Percentiles rank a stretch among this genome's conserved stretches.
phyloP scores from a whole-genome alignment of 2,113 vertebrate species.

The Lophotis ruficrista region DNA sequence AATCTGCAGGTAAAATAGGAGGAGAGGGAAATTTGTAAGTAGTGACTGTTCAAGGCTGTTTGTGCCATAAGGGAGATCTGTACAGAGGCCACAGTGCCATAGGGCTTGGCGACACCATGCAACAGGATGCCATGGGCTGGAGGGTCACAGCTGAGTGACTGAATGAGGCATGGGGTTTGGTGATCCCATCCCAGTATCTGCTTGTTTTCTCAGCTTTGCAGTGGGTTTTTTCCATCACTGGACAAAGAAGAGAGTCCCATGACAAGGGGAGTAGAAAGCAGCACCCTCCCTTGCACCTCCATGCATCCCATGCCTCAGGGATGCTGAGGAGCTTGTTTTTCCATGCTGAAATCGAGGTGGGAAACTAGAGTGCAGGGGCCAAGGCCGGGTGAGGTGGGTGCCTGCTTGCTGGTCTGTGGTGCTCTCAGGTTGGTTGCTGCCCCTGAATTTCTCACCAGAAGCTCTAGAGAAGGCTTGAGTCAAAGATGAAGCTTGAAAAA shows the following conservation, averaged over 20 bases:
- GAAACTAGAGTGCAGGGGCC: neutral
- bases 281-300: neutral
- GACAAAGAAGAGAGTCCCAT: neutral
- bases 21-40: neutral
- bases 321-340: neutral
- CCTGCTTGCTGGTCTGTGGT: neutral
- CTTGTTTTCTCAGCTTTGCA: neutral
- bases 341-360: neutral
- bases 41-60: neutral
- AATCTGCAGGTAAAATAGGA: neutral
- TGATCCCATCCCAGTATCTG: neutral
- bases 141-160: neutral
- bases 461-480: neutral
- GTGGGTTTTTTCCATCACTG: neutral
- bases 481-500: constrained; percentile 27
- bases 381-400: neutral
- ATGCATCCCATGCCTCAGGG: neutral
- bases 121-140: no score
- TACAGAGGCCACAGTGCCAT: neutral
- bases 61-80: rapidly evolving
- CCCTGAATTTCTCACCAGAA: neutral
- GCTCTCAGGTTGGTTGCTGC: neutral
- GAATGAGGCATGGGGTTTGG: neutral
- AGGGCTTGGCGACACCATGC: neutral
- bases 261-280: neutral